Percentiles rank a stretch among this genome's conserved stretches.
phyloP scores from a whole-genome alignment of 2,888 invertebrate genomes.

The Sthenelais limicola region DNA sequence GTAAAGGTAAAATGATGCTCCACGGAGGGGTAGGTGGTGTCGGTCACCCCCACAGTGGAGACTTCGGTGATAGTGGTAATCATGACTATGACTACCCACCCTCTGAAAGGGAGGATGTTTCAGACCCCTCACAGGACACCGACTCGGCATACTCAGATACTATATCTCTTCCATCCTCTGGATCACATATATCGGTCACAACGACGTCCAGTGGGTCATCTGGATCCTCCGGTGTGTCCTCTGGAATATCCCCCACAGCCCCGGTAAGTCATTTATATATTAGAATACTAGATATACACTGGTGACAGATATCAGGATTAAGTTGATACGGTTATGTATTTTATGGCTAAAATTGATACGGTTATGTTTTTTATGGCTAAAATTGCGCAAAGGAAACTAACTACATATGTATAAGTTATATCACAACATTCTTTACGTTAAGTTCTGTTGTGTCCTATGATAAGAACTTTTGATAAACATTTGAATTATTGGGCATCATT shows the following conservation, averaged over 20 bases:
- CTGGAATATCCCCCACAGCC: constrained; percentile 16
- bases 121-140: constrained; percentile 69
- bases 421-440: no score
- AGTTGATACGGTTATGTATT: neutral
- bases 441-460: no score
- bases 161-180: constrained; percentile 91
- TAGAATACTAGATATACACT: neutral
- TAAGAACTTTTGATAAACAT: no score
- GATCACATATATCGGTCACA: constrained; percentile 87
- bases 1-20: neutral
- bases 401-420: no score
- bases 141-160: constrained; percentile 99
- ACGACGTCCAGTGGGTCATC: constrained; percentile 54
- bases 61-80: neutral
- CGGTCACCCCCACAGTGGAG: neutral
- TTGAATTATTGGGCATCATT: no score
- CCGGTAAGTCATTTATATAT: constrained; percentile 14
- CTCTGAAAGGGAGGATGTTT: constrained; percentile 1
- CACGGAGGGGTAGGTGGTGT: neutral
- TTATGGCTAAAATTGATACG: no score
- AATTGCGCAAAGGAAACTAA: no score
- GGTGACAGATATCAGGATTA: neutral
- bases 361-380: no score
- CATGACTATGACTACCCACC: constrained; percentile 35
- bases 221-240: constrained; percentile 33